Evolutionary conservation across 2,888 invertebrate genomes (phyloP).

Genomic region (Folsomia candida): DNA sequence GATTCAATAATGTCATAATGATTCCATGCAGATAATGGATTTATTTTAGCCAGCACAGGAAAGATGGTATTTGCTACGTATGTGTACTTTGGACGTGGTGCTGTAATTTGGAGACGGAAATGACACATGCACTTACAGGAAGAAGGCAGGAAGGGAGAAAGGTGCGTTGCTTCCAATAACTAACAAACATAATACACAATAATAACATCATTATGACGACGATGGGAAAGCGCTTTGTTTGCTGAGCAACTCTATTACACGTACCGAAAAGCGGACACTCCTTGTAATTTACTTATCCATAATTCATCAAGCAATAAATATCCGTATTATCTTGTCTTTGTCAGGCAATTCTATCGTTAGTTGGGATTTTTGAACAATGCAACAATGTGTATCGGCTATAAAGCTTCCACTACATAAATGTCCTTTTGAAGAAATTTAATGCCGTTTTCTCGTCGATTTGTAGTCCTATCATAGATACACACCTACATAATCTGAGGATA

Average conservation of each 20-base stretch:
- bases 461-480: no score
- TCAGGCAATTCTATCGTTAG: constrained; percentile 7
- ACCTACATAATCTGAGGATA: no score
- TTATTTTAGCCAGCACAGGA: no score
- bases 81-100: not conserved
- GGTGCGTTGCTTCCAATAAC: not conserved
- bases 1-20: not conserved
- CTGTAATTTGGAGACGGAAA: constrained; percentile 5
- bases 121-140: constrained; percentile 7
- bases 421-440: not conserved
- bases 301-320: constrained; percentile 3
- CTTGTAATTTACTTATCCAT: constrained; percentile 1
- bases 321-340: not conserved
- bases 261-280: not conserved
- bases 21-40: not conserved
- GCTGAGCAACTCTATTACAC: not conserved
- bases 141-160: not conserved
- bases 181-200: not conserved
- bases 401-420: not conserved
- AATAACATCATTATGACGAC: not conserved
- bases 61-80: no score
- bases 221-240: not conserved
- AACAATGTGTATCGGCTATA: no score
- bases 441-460: not conserved
- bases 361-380: not conserved